These are phyloP conservation scores for Hoplostethus mediterraneus DNA, from an alignment of 2,797 vertebrate genomes.

Conservation along the genomic window DNA sequence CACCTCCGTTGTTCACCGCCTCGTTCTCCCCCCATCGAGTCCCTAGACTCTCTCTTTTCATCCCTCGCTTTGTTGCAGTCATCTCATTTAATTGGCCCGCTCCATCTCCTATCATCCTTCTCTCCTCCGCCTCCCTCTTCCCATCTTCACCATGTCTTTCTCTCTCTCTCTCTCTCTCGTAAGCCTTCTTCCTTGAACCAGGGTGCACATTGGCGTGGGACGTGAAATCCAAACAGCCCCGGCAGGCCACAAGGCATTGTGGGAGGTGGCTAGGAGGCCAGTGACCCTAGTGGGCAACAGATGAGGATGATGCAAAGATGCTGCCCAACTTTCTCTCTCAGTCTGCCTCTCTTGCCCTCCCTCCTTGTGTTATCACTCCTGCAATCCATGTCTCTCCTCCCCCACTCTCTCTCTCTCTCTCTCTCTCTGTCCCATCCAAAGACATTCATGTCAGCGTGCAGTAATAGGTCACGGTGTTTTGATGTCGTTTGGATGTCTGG, in stretches of 20 bases:
- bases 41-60: constrained; percentile 53
- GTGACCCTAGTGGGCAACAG: neutral
- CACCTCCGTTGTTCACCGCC: constrained; percentile 18
- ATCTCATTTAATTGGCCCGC: constrained; percentile 15
- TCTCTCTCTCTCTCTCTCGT: constrained; percentile 1
- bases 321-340: too few species aligned
- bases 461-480: constrained; percentile 34
- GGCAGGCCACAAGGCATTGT: constrained; percentile 20
- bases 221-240: constrained; percentile 33
- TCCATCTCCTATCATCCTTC: constrained; percentile 10
- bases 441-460: constrained; percentile 50
- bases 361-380: neutral
- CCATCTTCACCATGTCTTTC: constrained; percentile 9
- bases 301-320: constrained; percentile 14
- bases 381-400: neutral
- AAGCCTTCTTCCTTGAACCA: neutral
- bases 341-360: constrained; percentile 6
- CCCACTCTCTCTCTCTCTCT: constrained; percentile 17
- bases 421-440: constrained; percentile 14
- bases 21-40: constrained; percentile 38
- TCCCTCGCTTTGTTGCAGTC: constrained; percentile 4
- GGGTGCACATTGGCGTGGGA: neutral
- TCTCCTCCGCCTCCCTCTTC: constrained; percentile 15
- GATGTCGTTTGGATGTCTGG: constrained; percentile 45
- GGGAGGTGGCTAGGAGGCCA: constrained; percentile 4